Evolutionary conservation across 2,797 vertebrate genomes (phyloP).

Genomic region (Cuculus canorus): DNA sequence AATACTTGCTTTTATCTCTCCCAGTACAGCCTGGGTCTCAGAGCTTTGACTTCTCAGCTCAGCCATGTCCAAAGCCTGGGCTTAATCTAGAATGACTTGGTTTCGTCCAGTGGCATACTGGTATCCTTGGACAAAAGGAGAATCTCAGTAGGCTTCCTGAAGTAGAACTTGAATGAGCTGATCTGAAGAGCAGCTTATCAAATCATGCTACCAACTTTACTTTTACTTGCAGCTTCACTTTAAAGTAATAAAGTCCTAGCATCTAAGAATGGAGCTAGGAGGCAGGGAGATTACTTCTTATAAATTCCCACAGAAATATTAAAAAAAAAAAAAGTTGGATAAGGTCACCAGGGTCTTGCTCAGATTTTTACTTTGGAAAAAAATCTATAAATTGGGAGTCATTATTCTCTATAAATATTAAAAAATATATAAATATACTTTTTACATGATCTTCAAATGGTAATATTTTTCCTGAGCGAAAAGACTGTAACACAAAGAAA

Average conservation of each 20-base stretch:
- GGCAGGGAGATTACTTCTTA: not conserved
- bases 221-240: conserved; percentile 9
- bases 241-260: not conserved
- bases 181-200: conserved; percentile 2
- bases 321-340: not conserved
- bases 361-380: not conserved
- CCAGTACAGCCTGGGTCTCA: not conserved
- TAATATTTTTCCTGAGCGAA: not conserved
- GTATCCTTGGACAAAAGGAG: not conserved
- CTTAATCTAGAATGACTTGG: conserved; percentile 38
- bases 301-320: not conserved
- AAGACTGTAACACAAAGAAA: not conserved
- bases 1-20: not conserved
- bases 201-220: not conserved
- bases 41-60: conserved; percentile 4
- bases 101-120: not conserved
- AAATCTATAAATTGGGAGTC: not conserved
- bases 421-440: not conserved
- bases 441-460: not conserved
- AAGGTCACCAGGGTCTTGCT: not conserved
- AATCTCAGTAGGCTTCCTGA: conserved; percentile 9
- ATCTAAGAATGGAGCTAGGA: not conserved
- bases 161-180: not conserved
- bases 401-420: not conserved
- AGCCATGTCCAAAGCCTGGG: conserved; percentile 27